Evolutionary conservation across 1,140 invertebrate genomes (phyloP).

Genomic region (Brachionus plicatilis): DNA sequence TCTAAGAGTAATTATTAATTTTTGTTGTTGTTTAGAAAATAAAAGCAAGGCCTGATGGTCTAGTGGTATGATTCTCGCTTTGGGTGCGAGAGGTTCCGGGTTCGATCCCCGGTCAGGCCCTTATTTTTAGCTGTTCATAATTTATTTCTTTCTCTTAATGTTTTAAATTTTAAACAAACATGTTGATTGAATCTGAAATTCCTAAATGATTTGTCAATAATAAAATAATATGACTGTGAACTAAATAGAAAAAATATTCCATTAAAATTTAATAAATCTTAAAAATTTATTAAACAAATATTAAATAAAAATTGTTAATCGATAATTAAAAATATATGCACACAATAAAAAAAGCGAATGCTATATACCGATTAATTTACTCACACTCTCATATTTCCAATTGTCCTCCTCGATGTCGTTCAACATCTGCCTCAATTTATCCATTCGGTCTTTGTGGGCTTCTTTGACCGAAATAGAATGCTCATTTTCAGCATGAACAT

Average conservation of each 20-base stretch:
- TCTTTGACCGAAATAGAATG: constrained; percentile 9
- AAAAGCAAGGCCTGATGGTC: background rate
- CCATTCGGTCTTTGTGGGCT: constrained; percentile 29
- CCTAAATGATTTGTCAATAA: background rate
- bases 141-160: background rate
- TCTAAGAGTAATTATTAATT: too few relatives aligned
- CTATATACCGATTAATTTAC: constrained; percentile 27
- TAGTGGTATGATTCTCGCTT: constrained; percentile 3
- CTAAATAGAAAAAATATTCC: background rate
- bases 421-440: background rate
- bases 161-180: background rate
- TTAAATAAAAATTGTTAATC: background rate
- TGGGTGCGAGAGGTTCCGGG: background rate
- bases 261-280: background rate
- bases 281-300: background rate
- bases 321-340: background rate
- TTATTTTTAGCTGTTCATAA: background rate
- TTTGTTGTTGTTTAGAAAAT: background rate
- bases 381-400: constrained; percentile 30
- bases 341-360: background rate
- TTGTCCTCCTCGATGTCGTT: constrained; percentile 36
- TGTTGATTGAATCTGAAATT: too few relatives aligned
- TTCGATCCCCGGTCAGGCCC: background rate
- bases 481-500: constrained; percentile 38
- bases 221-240: background rate